Base-by-base conservation (phyloP, 1,140 invertebrate genomes). In the Parasteatoda tepidariorum region DNA sequence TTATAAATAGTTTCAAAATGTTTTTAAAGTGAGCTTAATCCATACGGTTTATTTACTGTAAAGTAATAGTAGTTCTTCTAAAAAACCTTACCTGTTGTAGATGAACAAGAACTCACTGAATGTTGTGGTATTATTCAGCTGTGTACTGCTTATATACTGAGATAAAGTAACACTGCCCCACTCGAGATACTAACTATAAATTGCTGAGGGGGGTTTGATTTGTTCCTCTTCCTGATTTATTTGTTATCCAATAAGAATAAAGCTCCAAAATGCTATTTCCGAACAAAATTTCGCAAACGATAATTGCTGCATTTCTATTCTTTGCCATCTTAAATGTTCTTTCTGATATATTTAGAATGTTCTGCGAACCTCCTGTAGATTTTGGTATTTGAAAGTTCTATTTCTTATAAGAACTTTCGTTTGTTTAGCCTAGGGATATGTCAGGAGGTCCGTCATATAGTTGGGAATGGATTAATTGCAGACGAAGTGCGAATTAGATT, bases 401-500 rank as follows among this genome's bases (percentile, higher is more conserved):
- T 28, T 66, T 66, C 54, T 15, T 9, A 18, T 9, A 26, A 66
- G 30, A 26, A 78, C 61, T 66, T 76, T 75, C 73, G 61, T 78
- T 78, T 78, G 31, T 66, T 78, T 55, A 75, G 13, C 61, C 62
- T 38, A 2, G n/a, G 41, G 73, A 34, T 28, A 34, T 9, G 33
- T 30, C 28, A n/a, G 54, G 74, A 34, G 61, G 74, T 78, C 15
- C n/a, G 33, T 48, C 33, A 70, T 34, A 3, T 18, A 62, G 55
- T 38, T 31, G 22, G 71, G n/a, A 26, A 22, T 15, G n/a, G 15
- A 7, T 61, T 34, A 3, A 28, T n/a, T 30, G 26, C 11, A 15
- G 30, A n/a, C 1, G 59, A 75, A 13, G 73, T 57, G 71, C 5
- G 74, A 78, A 78, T 78, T 55, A 66, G 74, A 54, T 66, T 78